These are phyloP conservation scores for Lepus europaeus DNA, from an alignment of 2,113 vertebrate genomes.

Conservation along the genomic window DNA sequence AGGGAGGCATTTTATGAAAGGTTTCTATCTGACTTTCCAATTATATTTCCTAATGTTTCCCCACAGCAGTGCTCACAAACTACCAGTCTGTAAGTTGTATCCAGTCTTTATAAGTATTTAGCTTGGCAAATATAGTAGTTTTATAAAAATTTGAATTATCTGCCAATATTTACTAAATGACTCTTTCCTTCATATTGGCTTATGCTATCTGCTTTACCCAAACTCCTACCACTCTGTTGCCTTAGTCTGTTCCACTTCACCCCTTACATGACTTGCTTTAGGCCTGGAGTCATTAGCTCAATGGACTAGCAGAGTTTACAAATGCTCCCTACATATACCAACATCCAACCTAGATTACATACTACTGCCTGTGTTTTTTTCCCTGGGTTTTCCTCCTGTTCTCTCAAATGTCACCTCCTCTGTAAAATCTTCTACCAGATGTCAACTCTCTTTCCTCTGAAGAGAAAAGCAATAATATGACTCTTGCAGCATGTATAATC, in stretches of 20 bases:
- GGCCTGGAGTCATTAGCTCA: not conserved
- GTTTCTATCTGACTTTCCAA: conserved; percentile 47
- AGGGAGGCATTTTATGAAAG: conserved; percentile 54
- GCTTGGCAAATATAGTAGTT: conserved; percentile 57
- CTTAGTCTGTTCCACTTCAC: not conserved
- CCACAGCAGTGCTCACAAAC: conserved; percentile 29
- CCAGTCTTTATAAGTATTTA: conserved; percentile 64
- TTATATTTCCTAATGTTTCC: conserved; percentile 58
- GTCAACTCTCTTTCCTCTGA: conserved; percentile 26
- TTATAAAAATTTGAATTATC: conserved; percentile 62
- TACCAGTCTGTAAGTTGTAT: conserved; percentile 13
- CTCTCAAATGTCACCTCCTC: conserved; percentile 64
- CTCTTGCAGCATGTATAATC: not conserved
- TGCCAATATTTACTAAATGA: conserved; percentile 47
- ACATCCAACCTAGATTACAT: not conserved
- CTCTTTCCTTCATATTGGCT: conserved; percentile 33
- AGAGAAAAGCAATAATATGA: conserved; percentile 16
- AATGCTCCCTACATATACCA: not conserved
- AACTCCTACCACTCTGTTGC: not conserved
- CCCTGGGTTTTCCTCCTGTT: conserved; percentile 16
- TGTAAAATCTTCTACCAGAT: conserved; percentile 49
- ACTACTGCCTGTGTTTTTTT: not conserved
- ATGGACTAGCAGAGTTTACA: not conserved
- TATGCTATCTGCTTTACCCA: conserved; percentile 31
- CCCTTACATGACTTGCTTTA: not conserved